These are phyloP conservation scores for Apotomis turbidana DNA, from an alignment of 2,888 invertebrate genomes.

Conservation along the genomic window DNA sequence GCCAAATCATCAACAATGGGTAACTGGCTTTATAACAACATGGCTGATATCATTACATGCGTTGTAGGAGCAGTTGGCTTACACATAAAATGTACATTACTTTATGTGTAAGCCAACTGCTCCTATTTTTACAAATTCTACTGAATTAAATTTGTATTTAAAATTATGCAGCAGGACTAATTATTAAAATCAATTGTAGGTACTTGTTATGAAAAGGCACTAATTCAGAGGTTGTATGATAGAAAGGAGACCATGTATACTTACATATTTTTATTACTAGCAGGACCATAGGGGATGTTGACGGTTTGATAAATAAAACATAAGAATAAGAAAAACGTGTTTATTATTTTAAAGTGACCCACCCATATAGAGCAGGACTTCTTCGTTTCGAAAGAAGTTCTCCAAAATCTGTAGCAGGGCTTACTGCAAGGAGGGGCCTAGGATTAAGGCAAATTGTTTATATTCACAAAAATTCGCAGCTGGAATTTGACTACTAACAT, in stretches of 20 bases:
- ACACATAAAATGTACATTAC: too few relatives aligned
- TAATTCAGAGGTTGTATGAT: too few relatives aligned
- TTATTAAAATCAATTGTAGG: too few relatives aligned
- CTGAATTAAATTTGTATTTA: too few relatives aligned
- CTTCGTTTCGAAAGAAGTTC: background rate
- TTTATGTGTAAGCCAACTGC: too few relatives aligned
- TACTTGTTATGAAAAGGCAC: too few relatives aligned
- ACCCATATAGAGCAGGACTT: conserved; percentile 19
- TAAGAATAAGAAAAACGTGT: background rate
- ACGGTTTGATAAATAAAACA: conserved; percentile 23
- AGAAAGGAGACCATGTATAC: background rate
- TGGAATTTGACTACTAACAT: conserved; percentile 9
- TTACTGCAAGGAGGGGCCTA: background rate
- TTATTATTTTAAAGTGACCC: conserved; percentile 21
- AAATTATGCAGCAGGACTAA: too few relatives aligned
- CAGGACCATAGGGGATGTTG: background rate
- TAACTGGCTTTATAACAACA: too few relatives aligned
- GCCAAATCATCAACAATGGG: too few relatives aligned
- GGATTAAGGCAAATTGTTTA: background rate
- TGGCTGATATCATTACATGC: too few relatives aligned
- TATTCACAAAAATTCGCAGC: conserved; percentile 15
- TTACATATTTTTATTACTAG: background rate
- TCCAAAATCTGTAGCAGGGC: conserved; percentile 6
- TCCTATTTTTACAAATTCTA: too few relatives aligned
- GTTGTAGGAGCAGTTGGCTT: too few relatives aligned